phyloP scores from a whole-genome alignment of 2,113 vertebrate genomes.

The Loxodonta africana region DNA sequence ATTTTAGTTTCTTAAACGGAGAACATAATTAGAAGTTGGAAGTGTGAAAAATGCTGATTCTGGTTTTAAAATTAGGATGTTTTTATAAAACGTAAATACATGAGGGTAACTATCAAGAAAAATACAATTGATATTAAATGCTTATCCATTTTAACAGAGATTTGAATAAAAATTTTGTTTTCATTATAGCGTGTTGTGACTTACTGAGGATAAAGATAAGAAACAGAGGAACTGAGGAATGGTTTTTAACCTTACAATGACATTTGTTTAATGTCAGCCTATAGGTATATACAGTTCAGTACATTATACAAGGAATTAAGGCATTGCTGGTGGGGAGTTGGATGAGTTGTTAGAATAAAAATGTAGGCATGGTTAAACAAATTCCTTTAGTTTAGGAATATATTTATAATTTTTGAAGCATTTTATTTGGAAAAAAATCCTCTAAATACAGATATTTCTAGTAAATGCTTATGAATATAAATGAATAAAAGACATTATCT shows the following conservation, averaged over 20 bases:
- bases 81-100: slow-evolving; percentile 60
- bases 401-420: slow-evolving; percentile 72
- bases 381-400: slow-evolving; percentile 56
- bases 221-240: slow-evolving; percentile 1
- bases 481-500: slow-evolving; percentile 82
- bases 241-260: not conserved
- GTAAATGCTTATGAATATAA: slow-evolving; percentile 83
- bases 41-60: slow-evolving; percentile 33
- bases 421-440: slow-evolving; percentile 64
- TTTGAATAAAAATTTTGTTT: slow-evolving; percentile 18
- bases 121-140: slow-evolving; percentile 40
- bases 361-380: slow-evolving; percentile 37
- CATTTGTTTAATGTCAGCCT: slow-evolving; percentile 40
- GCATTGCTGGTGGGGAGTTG: not conserved
- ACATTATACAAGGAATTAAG: slow-evolving; percentile 20
- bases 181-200: not conserved
- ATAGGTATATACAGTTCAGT: slow-evolving; percentile 5
- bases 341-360: slow-evolving; percentile 55
- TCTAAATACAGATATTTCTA: slow-evolving; percentile 79
- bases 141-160: slow-evolving; percentile 21
- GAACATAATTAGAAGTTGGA: not conserved
- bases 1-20: slow-evolving; percentile 45
- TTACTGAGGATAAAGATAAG: not conserved
- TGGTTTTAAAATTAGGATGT: not conserved
- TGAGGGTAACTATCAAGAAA: not conserved